A percentile compares a stretch with the other conserved stretches of the same genome.
Conservation (phyloP, 2,113 vertebrate genomes). For the Dicrurus megarhynchus region DNA sequence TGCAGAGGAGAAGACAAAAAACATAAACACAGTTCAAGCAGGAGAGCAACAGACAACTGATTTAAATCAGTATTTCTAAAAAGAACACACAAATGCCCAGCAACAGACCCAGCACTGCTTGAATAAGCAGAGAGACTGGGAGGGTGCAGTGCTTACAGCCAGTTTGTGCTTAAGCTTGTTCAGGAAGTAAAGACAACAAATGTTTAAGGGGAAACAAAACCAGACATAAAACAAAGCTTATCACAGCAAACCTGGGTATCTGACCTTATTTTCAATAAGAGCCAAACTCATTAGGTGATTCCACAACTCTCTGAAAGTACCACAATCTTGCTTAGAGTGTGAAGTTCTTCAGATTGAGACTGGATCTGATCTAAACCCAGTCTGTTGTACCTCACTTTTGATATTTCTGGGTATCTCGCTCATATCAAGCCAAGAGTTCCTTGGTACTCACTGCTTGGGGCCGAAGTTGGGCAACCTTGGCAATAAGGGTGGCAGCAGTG, state of each 20-base stretch:
- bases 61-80: neutral
- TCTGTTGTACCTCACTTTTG: rapidly evolving
- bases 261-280: neutral
- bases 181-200: neutral
- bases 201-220: neutral
- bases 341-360: neutral
- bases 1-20: neutral
- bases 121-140: neutral
- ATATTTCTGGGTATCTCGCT: neutral
- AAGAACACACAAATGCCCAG: neutral
- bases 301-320: neutral
- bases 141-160: neutral
- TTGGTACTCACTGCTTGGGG: constrained; percentile 44
- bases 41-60: neutral
- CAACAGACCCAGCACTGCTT: neutral
- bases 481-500: constrained; percentile 24
- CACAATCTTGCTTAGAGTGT: neutral
- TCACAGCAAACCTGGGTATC: neutral
- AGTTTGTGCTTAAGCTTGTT: neutral
- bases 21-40: neutral
- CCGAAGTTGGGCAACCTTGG: neutral
- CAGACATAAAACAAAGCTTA: neutral
- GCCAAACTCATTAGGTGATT: neutral
- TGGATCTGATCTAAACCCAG: neutral
- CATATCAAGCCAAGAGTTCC: neutral